A percentile compares a stretch with the other conserved stretches of the same genome.
Evolutionary conservation across 2,888 invertebrate species (phyloP).

Genomic region (Sphaeridia pumilis): DNA sequence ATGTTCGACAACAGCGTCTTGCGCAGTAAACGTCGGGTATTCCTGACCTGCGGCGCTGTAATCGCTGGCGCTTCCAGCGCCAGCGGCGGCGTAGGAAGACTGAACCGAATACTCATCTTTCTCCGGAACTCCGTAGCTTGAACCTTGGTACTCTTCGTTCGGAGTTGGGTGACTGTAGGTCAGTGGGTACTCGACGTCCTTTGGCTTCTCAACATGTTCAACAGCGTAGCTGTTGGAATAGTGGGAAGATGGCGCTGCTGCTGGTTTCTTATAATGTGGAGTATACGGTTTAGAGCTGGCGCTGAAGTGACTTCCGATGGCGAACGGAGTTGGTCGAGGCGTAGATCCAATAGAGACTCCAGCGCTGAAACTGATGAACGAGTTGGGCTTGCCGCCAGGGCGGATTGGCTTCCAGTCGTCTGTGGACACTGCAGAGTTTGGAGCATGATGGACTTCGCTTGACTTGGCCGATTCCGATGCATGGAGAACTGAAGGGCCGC

Average conservation of each 20-base stretch:
- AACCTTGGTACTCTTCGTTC: not conserved
- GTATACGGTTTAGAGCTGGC: slow-evolving; percentile 11
- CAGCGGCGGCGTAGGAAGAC: not conserved
- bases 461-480: too few species aligned
- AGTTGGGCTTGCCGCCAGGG: slow-evolving; percentile 7
- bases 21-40: too few species aligned
- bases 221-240: slow-evolving; percentile 1
- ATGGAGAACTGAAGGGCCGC: not conserved
- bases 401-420: slow-evolving; percentile 7
- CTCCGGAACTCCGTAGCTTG: not conserved
- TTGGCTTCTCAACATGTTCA: not conserved
- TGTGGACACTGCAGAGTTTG: not conserved
- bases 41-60: too few species aligned
- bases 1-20: not conserved
- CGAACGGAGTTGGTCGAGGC: slow-evolving; percentile 9
- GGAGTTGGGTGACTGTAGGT: not conserved
- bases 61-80: too few species aligned
- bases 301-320: slow-evolving; percentile 16
- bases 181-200: not conserved
- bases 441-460: not conserved
- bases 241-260: not conserved
- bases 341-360: slow-evolving; percentile 14
- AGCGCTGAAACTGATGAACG: slow-evolving; percentile 21
- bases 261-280: not conserved
- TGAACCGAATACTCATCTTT: not conserved